Evolutionary conservation across 35 echinoderm and acorn worm species (phyloP), one percentile per base, ranked within the genome.

Genomic region (Heliocidaris erythrogramma): DNA sequence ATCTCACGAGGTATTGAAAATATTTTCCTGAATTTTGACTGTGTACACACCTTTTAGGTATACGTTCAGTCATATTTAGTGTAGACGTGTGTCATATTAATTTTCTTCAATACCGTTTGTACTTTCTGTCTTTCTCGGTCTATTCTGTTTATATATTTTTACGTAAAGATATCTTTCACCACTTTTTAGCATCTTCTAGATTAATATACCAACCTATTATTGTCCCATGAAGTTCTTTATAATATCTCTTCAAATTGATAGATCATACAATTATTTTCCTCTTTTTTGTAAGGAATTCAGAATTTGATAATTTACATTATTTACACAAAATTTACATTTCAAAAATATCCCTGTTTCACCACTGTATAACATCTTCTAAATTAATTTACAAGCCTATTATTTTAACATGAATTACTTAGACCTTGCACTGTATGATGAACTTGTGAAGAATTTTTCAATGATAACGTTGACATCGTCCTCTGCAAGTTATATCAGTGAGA

Each of bases 1-100:
- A 97, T 78, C 92, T 97, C 12, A 97, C 97, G 29, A 97, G 97
- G 97, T 97, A 89, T 47, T 48, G 11, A 47, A 17, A 89, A 47
- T 24, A 42, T 89, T n/a, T n/a, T 18, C 65, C 24, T 71, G 5
- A 18, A 27, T 78, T n/a, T 78, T 56, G 14, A 1, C 35, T 3
- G 3, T n/a, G 17, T 78, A 42, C 65, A 78, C 65, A 78, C 65
- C 65, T 78, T 78, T 21, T 78, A 78, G 3, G 27, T 27, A 24
- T 78, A 27, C 27, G 21, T 78, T 10, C 27, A 78, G 21, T 24
- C 27, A n/a, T 5, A 78, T 78, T 21, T 27, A 18, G 7, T 78
- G 8, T 78, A 78, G 18, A 78, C 7, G 65, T 78, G 65, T 78
- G 65, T 21, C n/a, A 6, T 78, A 27, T 27, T 78, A 78, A 78